These are phyloP conservation scores for Callinectes sapidus DNA, from an alignment of 2,888 invertebrate species.

Conservation along the genomic window DNA sequence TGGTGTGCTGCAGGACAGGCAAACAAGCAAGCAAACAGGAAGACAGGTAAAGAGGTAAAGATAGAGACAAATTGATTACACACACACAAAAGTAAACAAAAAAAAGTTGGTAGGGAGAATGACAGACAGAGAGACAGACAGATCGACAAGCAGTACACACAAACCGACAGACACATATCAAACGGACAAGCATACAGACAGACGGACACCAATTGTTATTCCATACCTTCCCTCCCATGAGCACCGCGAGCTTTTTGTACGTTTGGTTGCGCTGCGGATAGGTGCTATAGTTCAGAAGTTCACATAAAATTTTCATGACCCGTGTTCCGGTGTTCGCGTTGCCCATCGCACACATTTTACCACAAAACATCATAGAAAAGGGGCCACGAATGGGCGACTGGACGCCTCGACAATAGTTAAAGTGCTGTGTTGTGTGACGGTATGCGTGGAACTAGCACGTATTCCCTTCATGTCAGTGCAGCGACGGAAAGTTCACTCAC, in stretches of 20 bases:
- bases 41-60: background rate
- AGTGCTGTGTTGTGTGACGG: background rate
- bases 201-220: background rate
- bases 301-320: slow-evolving; percentile 18
- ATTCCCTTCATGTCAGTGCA: background rate
- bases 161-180: background rate
- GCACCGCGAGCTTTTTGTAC: background rate
- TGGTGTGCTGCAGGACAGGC: background rate
- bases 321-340: background rate
- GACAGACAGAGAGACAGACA: background rate
- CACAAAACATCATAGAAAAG: background rate
- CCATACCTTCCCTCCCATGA: background rate
- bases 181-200: background rate
- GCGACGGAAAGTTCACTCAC: background rate
- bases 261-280: background rate
- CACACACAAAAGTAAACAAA: background rate
- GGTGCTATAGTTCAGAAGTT: slow-evolving; percentile 12
- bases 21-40: background rate
- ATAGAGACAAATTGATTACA: background rate
- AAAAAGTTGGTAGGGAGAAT: background rate
- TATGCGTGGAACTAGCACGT: background rate
- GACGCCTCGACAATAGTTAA: background rate
- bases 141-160: background rate
- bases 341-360: background rate
- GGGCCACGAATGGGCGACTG: background rate